Evolutionary conservation across 1,140 invertebrate genomes (phyloP).

Genomic region (Kradibia gibbosae): DNA sequence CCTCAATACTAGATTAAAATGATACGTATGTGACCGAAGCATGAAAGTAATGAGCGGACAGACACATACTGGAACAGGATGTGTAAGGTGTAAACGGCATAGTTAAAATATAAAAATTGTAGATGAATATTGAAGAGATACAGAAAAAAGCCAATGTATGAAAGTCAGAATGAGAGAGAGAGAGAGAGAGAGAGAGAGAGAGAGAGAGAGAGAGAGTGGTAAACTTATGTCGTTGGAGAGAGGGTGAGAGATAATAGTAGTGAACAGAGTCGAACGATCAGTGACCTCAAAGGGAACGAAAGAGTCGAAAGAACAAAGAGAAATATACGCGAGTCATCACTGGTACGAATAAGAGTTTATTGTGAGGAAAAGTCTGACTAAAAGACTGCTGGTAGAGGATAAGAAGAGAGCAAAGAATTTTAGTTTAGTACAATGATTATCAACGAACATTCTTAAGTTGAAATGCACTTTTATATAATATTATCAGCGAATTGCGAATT

Average conservation of each 20-base stretch:
- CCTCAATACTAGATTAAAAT: background rate
- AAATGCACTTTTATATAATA: background rate
- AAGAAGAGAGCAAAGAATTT: slow-evolving; percentile 38
- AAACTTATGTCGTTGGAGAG: too few relatives aligned
- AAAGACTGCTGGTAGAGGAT: slow-evolving; percentile 52
- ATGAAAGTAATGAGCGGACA: slow-evolving; percentile 18
- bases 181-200: slow-evolving; percentile 39
- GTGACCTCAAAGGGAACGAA: slow-evolving; percentile 17
- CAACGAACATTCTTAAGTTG: slow-evolving; percentile 36
- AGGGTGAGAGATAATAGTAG: slow-evolving; percentile 13
- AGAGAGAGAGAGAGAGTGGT: slow-evolving; percentile 1
- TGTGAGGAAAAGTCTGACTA: slow-evolving; percentile 37
- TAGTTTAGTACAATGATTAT: slow-evolving; percentile 41
- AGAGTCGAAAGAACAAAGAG: slow-evolving; percentile 38
- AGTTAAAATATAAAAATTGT: slow-evolving; percentile 46
- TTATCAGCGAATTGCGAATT: background rate
- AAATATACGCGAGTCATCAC: slow-evolving; percentile 45
- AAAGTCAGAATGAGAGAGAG: background rate
- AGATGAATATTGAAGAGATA: slow-evolving; percentile 20
- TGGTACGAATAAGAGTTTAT: background rate
- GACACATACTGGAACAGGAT: slow-evolving; percentile 14
- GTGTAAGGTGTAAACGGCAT: slow-evolving; percentile 30
- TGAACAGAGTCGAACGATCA: background rate
- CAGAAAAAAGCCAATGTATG: too few relatives aligned
- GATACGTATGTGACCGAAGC: background rate